Base-by-base conservation (phyloP, 1,140 invertebrate species). In the Neoseiulus cucumeris region DNA sequence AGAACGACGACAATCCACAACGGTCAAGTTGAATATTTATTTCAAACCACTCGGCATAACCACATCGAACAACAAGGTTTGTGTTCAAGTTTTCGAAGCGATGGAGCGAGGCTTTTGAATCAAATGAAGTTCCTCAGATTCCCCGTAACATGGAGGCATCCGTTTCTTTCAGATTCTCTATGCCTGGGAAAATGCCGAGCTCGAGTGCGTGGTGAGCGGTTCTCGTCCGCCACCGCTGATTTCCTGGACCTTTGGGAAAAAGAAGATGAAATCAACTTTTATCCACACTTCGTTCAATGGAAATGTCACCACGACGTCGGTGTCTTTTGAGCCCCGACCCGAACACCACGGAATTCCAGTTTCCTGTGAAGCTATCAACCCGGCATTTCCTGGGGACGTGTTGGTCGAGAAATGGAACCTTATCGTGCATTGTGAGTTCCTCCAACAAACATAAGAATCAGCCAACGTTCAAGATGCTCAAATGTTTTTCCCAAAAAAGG, bases 281-380 rank as follows among this genome's bases (percentile, higher is more conserved):
- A 59, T 33, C 14, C 51, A 59, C 33, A 59, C 51, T 12, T 59
- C 51, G 51, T 59, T 18, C 22, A 59, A 59, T 33, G 51, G 51
- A 20, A 59, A 59, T 25, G 51, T 59, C n/a, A 59, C 51, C n/a
- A 59, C 51, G 22, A 59, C 25, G 12, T 59, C 51, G 33, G 25
- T 59, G 4, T 25, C 51, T 12, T 59, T 59, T 25, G 22, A 59
- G 51, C 25, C 51, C 14, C 51, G 22, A 18, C 51, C 51, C 33
- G 51, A 59, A 33, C 51, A 59, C 22, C 51, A 59, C 51, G 51
- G 51, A 2, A 25, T 59, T 25, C 14, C 51, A 2, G 22, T 59
- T 1, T 17, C 51, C 9, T 59, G 51, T 20, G 14, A 25, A 2
- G 51, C 51, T 59, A 59, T 20, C 6, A 59, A 59, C 22, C 14